Percentiles rank a stretch among this genome's conserved stretches.
These are phyloP conservation scores for Myiopsitta monachus DNA, from an alignment of 2,113 vertebrate species.

Conservation along the genomic window DNA sequence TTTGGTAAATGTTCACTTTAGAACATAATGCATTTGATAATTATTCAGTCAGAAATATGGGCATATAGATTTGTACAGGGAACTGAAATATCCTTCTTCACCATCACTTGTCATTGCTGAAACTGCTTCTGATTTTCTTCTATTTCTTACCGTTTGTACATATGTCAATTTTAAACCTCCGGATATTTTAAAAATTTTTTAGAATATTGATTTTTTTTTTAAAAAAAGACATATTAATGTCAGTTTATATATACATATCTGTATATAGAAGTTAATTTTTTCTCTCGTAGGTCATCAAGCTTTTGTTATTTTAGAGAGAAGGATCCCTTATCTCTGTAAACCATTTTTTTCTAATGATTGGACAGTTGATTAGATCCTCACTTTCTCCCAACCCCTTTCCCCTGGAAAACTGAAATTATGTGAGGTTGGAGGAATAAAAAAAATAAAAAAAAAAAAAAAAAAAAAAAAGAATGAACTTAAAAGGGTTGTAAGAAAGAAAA, in stretches of 20 bases:
- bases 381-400: background rate
- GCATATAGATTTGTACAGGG: background rate
- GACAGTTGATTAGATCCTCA: background rate
- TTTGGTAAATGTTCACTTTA: background rate
- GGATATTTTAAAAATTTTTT: background rate
- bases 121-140: background rate
- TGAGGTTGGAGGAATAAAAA: background rate
- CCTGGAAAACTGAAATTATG: background rate
- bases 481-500: background rate
- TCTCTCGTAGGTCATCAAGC: background rate
- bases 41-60: background rate
- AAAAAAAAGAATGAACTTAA: background rate
- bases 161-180: background rate
- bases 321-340: background rate
- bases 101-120: background rate
- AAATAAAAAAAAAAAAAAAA: background rate
- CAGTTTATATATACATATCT: background rate
- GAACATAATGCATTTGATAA: constrained; percentile 11
- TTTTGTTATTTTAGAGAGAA: background rate
- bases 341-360: background rate
- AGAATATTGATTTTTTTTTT: background rate
- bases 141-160: background rate
- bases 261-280: background rate
- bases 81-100: background rate
- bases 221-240: background rate